These are phyloP conservation scores for Fistularia commersonii DNA, from an alignment of 2,797 vertebrate species.

Conservation along the genomic window DNA sequence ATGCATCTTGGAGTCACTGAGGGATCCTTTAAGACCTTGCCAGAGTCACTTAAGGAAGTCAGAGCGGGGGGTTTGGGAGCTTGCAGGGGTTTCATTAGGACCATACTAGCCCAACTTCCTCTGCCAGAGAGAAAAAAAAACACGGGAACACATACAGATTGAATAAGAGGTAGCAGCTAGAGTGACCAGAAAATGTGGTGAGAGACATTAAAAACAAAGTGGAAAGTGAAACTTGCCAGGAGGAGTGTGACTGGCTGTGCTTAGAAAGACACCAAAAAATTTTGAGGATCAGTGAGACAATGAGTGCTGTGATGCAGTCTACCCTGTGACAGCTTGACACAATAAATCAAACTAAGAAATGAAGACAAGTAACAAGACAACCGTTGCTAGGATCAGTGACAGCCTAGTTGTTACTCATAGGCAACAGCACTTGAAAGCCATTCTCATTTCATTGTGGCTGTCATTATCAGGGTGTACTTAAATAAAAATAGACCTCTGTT, in stretches of 20 bases:
- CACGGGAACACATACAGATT: constrained; percentile 31
- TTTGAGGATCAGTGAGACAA: constrained; percentile 40
- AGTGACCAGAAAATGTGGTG: constrained; percentile 35
- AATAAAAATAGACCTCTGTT: constrained; percentile 62
- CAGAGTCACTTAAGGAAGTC: constrained; percentile 76
- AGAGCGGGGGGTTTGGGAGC: constrained; percentile 62
- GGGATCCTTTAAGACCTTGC: constrained; percentile 65
- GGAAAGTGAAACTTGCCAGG: constrained; percentile 38
- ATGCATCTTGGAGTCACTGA: constrained; percentile 55
- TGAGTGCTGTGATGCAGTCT: constrained; percentile 47
- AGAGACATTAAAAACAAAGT: constrained; percentile 28
- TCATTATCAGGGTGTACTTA: constrained; percentile 53
- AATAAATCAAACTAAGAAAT: constrained; percentile 68
- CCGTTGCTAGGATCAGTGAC: constrained; percentile 59
- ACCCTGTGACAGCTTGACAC: constrained; percentile 69
- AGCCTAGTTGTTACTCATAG: constrained; percentile 62
- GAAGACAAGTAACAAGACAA: constrained; percentile 68
- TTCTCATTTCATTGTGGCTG: constrained; percentile 56
- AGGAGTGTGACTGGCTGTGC: constrained; percentile 7
- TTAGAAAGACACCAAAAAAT: constrained; percentile 28
- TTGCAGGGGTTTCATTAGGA: constrained; percentile 76
- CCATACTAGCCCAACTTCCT: constrained; percentile 68
- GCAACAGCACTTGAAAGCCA: constrained; percentile 49
- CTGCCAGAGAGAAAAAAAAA: constrained; percentile 47
- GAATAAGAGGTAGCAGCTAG: constrained; percentile 38